Conservation (phyloP, 2,888 invertebrate genomes). For the Abrostola tripartita region DNA sequence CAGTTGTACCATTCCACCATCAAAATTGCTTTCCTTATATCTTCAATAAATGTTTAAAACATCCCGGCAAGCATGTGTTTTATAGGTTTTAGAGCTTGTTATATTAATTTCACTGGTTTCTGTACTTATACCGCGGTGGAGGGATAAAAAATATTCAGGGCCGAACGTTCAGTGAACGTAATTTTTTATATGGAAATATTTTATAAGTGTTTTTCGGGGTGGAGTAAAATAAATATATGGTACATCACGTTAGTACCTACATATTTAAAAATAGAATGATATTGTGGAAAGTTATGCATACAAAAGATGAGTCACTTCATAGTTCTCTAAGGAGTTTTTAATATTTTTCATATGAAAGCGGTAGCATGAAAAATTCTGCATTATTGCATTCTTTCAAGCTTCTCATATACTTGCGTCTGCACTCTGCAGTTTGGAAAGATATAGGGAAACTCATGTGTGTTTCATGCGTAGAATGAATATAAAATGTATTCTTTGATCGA, state of each 20-base stretch:
- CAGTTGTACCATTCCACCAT: slow-evolving; percentile 80
- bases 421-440: not conserved
- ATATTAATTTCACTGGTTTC: slow-evolving; percentile 80
- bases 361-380: slow-evolving; percentile 6
- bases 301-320: not conserved
- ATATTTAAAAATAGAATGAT: too few relatives aligned
- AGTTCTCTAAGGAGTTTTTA: not conserved
- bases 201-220: not conserved
- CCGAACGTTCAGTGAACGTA: slow-evolving; percentile 11
- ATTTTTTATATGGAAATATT: slow-evolving; percentile 23
- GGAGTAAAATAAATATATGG: not conserved
- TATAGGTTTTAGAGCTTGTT: slow-evolving; percentile 85
- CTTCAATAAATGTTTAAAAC: slow-evolving; percentile 86
- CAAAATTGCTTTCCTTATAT: slow-evolving; percentile 85
- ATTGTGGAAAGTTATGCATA: not conserved
- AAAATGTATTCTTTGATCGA: not conserved
- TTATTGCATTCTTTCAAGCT: slow-evolving; percentile 37
- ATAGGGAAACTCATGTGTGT: slow-evolving; percentile 11
- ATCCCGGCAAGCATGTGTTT: slow-evolving; percentile 86
- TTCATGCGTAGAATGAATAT: not conserved
- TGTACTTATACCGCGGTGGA: slow-evolving; percentile 54
- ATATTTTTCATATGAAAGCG: not conserved
- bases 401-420: slow-evolving; percentile 27
- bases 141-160: slow-evolving; percentile 48
- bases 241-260: too few relatives aligned